phyloP scores from a whole-genome alignment of 2,113 vertebrate genomes.

The Taxidea taxus region DNA sequence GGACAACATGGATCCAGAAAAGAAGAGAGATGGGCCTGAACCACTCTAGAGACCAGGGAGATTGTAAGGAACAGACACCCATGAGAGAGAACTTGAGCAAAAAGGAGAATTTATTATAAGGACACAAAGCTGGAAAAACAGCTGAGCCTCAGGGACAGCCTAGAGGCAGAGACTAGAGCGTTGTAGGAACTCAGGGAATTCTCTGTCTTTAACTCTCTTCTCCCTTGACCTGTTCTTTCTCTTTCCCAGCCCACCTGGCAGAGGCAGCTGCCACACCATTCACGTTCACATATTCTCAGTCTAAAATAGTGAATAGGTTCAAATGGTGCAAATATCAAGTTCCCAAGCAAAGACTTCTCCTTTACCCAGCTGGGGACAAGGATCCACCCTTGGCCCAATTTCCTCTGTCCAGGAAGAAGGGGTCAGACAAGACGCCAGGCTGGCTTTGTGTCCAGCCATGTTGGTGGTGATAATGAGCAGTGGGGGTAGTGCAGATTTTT shows the following conservation, averaged over 20 bases:
- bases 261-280: background rate
- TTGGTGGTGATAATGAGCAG: background rate
- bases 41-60: background rate
- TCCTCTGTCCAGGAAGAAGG: background rate
- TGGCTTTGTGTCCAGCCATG: background rate
- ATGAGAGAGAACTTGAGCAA: background rate
- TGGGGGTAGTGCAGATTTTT: background rate
- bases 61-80: background rate
- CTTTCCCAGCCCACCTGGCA: background rate
- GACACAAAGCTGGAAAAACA: background rate
- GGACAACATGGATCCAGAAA: background rate
- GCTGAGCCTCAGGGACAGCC: fast-evolving
- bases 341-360: background rate
- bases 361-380: background rate
- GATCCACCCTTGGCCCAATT: background rate
- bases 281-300: background rate
- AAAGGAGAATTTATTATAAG: background rate
- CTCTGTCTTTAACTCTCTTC: background rate
- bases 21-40: background rate
- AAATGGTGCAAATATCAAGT: background rate
- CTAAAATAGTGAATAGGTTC: background rate
- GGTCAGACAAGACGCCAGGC: background rate
- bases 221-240: background rate
- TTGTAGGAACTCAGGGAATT: background rate
- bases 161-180: background rate